These are phyloP conservation scores for Epinotia nisella DNA, from an alignment of 2,888 invertebrate species.

Conservation along the genomic window DNA sequence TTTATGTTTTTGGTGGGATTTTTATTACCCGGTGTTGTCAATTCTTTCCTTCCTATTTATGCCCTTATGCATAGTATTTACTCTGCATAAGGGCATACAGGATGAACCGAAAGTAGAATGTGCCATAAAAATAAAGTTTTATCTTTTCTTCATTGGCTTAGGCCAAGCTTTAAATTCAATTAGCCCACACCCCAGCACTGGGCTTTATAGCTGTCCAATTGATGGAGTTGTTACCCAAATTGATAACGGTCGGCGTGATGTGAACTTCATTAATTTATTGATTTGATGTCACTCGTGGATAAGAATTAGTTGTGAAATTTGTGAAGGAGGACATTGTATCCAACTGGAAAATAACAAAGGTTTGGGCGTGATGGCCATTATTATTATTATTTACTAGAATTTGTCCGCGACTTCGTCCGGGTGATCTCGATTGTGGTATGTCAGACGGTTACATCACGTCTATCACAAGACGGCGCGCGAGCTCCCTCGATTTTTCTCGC, in stretches of 20 bases:
- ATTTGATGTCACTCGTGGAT: slow-evolving; percentile 25
- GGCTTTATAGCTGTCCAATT: slow-evolving; percentile 39
- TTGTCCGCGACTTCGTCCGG: no score
- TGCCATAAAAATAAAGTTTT: slow-evolving; percentile 65
- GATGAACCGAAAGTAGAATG: slow-evolving; percentile 51
- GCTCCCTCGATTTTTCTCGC: no score
- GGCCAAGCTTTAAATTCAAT: slow-evolving; percentile 42
- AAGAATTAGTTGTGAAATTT: neutral
- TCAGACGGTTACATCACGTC: no score
- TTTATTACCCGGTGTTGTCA: neutral
- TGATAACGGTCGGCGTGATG: slow-evolving; percentile 37
- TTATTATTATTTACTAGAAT: no score
- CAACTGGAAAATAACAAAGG: no score
- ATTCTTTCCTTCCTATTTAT: neutral
- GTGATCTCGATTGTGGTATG: no score
- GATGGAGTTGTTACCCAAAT: slow-evolving; percentile 36
- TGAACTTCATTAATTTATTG: slow-evolving; percentile 42
- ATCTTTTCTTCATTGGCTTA: slow-evolving; percentile 66
- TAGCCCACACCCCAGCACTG: slow-evolving; percentile 31
- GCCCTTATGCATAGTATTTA: no score
- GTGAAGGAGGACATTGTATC: no score
- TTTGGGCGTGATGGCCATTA: no score
- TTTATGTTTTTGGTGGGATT: no score
- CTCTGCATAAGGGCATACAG: slow-evolving; percentile 24
- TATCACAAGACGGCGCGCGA: no score